Conservation (phyloP, 2,797 vertebrate species). For the Mormyrus proboscirostris region DNA sequence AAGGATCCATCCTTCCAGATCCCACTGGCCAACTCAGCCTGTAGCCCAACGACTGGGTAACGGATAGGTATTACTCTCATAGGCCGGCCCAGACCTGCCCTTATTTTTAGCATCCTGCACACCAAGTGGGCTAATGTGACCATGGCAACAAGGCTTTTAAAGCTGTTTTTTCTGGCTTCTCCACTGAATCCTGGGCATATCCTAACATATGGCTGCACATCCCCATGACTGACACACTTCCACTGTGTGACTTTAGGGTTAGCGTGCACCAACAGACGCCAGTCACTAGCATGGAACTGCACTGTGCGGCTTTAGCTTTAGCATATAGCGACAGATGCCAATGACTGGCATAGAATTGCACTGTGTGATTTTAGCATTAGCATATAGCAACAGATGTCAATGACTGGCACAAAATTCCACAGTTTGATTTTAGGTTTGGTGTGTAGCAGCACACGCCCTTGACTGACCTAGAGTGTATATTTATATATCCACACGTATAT, state of each 20-base stretch:
- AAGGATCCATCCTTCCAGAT: neutral
- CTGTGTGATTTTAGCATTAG: constrained; percentile 8
- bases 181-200: neutral
- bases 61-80: no score
- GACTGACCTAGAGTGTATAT: constrained; percentile 8
- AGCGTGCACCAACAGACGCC: neutral
- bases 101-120: neutral
- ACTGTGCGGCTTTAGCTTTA: neutral
- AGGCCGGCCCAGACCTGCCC: neutral
- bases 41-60: neutral
- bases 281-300: neutral
- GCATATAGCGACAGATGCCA: constrained; percentile 9
- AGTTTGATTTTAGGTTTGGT: neutral
- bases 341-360: neutral
- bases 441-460: constrained; percentile 1
- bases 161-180: neutral
- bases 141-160: constrained; percentile 2
- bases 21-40: neutral
- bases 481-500: constrained; percentile 5
- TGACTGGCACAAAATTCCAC: constrained; percentile 6
- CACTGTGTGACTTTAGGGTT: neutral
- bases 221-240: neutral
- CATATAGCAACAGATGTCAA: constrained; percentile 10
- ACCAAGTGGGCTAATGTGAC: neutral
- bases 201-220: neutral